A percentile compares a stretch with the other conserved stretches of the same genome.
phyloP scores from a whole-genome alignment of 2,888 invertebrate genomes.

The Linyphia triangularis region DNA sequence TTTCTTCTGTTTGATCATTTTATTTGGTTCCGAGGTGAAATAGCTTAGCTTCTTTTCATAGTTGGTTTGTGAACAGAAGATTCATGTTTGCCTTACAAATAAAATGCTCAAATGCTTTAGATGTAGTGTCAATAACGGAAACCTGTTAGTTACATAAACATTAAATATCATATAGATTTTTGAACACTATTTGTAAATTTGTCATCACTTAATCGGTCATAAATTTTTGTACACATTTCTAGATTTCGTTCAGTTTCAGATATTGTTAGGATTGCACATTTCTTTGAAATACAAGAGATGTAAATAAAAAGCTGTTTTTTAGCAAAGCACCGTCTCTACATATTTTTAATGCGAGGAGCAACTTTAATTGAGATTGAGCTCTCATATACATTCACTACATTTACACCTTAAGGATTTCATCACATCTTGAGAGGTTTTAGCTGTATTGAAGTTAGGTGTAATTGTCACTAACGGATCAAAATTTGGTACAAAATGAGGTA shows the following conservation, averaged over 20 bases:
- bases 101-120: constrained; percentile 70
- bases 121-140: constrained; percentile 52
- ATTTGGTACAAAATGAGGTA: background rate
- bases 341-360: constrained; percentile 43
- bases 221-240: constrained; percentile 56
- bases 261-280: constrained; percentile 45
- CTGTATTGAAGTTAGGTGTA: constrained; percentile 43
- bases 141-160: constrained; percentile 49
- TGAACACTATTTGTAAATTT: constrained; percentile 70
- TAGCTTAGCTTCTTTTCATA: constrained; percentile 8
- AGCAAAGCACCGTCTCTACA: constrained; percentile 42
- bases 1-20: background rate
- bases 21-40: background rate
- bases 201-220: constrained; percentile 51
- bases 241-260: constrained; percentile 24
- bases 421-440: constrained; percentile 33
- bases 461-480: constrained; percentile 29
- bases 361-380: constrained; percentile 23
- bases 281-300: constrained; percentile 46
- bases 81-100: constrained; percentile 73
- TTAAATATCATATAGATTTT: constrained; percentile 67
- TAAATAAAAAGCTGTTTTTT: constrained; percentile 49
- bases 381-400: constrained; percentile 19
- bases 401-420: constrained; percentile 9
- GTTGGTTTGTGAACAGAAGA: constrained; percentile 41